These are phyloP conservation scores for Congeria kusceri DNA, from an alignment of 2,888 invertebrate species.

Conservation along the genomic window DNA sequence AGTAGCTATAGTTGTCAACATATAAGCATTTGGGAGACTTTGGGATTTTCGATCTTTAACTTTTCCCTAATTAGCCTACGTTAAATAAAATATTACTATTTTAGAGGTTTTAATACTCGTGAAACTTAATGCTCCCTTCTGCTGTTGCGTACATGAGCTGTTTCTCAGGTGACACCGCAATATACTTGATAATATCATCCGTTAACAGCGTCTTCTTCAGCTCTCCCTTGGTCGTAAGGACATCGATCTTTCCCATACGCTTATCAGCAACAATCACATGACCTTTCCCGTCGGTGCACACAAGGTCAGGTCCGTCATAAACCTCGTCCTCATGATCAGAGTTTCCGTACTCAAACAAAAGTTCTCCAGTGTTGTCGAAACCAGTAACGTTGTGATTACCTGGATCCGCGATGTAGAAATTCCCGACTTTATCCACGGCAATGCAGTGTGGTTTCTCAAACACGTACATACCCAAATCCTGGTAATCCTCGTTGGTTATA, in stretches of 20 bases:
- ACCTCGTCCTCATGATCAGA: conserved; percentile 72
- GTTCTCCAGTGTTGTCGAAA: conserved; percentile 70
- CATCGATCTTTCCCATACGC: conserved; percentile 75
- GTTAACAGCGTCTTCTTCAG: conserved; percentile 74
- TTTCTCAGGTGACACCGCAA: conserved; percentile 74
- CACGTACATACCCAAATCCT: conserved; percentile 67
- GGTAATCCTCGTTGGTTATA: conserved; percentile 79
- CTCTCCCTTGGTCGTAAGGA: conserved; percentile 73
- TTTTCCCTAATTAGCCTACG: too few relatives aligned
- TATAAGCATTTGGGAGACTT: too few relatives aligned
- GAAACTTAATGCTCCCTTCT: conserved; percentile 75
- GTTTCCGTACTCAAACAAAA: conserved; percentile 78
- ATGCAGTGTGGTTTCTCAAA: conserved; percentile 77
- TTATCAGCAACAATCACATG: conserved; percentile 78
- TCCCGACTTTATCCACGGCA: conserved; percentile 68
- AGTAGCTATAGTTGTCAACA: too few relatives aligned
- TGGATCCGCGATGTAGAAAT: conserved; percentile 76
- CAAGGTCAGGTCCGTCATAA: conserved; percentile 78
- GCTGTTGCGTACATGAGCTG: conserved; percentile 73
- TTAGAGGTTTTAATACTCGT: conserved; percentile 69
- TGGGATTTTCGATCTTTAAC: too few relatives aligned
- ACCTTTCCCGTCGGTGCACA: conserved; percentile 71
- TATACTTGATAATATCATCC: conserved; percentile 74
- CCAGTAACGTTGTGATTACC: conserved; percentile 76
- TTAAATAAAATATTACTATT: neutral